phyloP scores from a whole-genome alignment of 2,113 vertebrate genomes.

The Symphodus melops region DNA sequence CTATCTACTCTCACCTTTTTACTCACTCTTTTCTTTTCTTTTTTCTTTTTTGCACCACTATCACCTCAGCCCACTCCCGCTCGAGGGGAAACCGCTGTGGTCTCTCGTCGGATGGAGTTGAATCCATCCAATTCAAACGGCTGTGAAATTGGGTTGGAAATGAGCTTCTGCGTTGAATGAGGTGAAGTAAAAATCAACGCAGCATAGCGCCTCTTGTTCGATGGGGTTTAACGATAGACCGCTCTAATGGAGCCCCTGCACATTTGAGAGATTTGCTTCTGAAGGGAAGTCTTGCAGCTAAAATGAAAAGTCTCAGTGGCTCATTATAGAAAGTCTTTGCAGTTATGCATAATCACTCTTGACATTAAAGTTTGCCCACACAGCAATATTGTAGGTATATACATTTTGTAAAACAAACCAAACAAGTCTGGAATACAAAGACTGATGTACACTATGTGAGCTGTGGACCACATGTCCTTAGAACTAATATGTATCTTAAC shows the following conservation, averaged over 20 bases:
- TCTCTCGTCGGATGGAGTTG: conserved; percentile 23
- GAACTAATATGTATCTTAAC: neutral
- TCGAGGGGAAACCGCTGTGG: neutral
- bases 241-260: conserved; percentile 18
- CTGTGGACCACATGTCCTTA: neutral
- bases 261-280: conserved; percentile 4
- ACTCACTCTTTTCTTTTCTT: neutral
- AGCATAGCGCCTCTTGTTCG: conserved; percentile 22
- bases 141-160: conserved; percentile 74
- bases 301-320: neutral
- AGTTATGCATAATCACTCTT: conserved; percentile 32
- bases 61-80: neutral
- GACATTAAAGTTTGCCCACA: conserved; percentile 34
- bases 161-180: conserved; percentile 41
- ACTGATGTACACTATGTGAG: neutral
- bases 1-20: too few relatives aligned
- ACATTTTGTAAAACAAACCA: neutral
- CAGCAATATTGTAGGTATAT: neutral
- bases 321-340: conserved; percentile 29
- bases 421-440: neutral
- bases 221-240: conserved; percentile 27
- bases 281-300: neutral
- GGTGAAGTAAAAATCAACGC: conserved; percentile 14
- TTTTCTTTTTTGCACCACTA: neutral
- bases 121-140: conserved; percentile 49